A percentile compares a stretch with the other conserved stretches of the same genome.
Conservation (phyloP, 2,888 invertebrate genomes). For the Phaonia tiefii region DNA sequence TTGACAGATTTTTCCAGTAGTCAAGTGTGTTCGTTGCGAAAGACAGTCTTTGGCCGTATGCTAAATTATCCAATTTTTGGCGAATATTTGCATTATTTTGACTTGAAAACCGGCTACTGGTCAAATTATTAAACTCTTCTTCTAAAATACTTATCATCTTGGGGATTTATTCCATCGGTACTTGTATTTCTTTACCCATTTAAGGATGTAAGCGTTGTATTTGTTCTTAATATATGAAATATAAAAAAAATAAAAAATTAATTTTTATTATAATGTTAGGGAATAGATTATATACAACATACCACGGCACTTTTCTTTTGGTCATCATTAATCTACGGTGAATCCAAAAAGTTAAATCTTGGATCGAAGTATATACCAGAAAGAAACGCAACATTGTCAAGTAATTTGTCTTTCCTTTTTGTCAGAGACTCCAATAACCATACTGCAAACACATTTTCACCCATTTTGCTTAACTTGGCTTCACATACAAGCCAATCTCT, state of each 20-base stretch:
- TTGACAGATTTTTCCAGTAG: slow-evolving; percentile 50
- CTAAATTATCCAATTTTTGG: slow-evolving; percentile 34
- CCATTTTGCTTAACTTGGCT: not conserved
- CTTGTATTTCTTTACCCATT: not conserved
- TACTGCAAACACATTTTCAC: not conserved
- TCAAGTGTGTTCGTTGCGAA: slow-evolving; percentile 46
- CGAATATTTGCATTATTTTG: slow-evolving; percentile 16
- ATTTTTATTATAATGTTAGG: not conserved
- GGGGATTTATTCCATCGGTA: not conserved
- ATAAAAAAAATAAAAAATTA: slow-evolving; percentile 10
- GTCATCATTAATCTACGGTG: not conserved
- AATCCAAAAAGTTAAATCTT: slow-evolving; percentile 18
- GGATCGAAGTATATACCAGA: no score
- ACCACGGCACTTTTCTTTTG: not conserved
- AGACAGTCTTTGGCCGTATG: slow-evolving; percentile 26
- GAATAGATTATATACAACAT: not conserved
- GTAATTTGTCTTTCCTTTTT: slow-evolving; percentile 20
- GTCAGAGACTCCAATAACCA: not conserved
- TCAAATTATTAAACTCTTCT: not conserved
- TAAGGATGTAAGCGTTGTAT: not conserved
- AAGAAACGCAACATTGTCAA: slow-evolving; percentile 21
- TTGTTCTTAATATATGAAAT: slow-evolving; percentile 1
- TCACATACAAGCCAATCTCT: no score
- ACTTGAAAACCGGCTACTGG: not conserved
- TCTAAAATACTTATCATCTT: not conserved